Base-by-base conservation (phyloP, 2,888 invertebrate genomes). In the Agonopterix alstromeriana region DNA sequence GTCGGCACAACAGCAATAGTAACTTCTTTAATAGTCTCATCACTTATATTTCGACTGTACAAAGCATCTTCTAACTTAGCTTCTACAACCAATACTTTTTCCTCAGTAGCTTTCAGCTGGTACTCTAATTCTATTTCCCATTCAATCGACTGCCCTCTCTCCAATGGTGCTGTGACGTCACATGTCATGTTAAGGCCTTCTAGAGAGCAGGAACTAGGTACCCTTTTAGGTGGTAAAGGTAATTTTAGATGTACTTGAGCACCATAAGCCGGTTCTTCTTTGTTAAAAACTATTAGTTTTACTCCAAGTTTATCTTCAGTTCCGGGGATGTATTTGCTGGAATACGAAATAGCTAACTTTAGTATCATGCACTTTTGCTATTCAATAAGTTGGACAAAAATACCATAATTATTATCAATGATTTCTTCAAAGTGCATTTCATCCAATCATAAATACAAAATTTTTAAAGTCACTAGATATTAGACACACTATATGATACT, bases 81-180 rank as follows among this genome's bases (percentile, higher is more conserved):
- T 35, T 47, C 56, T 2, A 84, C 54, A 5, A 53, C 61, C 8
- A 83, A 53, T 42, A 65, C 59, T 5, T 61, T 52, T 36, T 70
- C 61, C 42, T 65, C 55, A 2, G 60, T 64, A 1, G 60, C 60
- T 47, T 68, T 71, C 10, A 66, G 55, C 4, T 65, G 55, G 42
- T 80, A 82, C 46, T 87, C 85, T n/a, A 88, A 47, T 59, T 86
- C 84, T 8, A 88, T 68, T 8, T 77, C 73, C 77, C 76, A 85
- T 7, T 60, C 51, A 0, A 79, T 57, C 1, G 61, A 55, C 48
- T 77, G 70, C 3, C 65, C 57, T 53, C 82, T 73, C 3, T 64
- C 58, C 3, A 88, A 53, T 0, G 85, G 84, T 10, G 77, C 70
- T 27, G 83, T 81, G 0, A 86, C 58, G 38, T 69, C 56, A 48